Evolutionary conservation across 2,888 invertebrate genomes (phyloP).

Genomic region (Campoplex capitator): DNA sequence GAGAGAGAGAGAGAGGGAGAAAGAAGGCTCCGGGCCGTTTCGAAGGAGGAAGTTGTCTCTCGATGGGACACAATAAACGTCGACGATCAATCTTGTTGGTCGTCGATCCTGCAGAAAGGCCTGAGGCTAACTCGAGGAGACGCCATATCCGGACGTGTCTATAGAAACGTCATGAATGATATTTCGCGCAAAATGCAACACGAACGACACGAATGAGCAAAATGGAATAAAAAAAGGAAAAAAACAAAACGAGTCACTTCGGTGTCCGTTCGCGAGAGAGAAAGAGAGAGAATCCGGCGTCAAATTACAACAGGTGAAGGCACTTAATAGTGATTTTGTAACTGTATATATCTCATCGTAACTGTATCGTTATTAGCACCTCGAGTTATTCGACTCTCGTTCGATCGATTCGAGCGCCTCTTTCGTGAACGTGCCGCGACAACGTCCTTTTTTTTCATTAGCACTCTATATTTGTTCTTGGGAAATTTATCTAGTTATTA

Average conservation of each 20-base stretch:
- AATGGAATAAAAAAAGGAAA: background rate
- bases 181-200: constrained; percentile 11
- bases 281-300: constrained; percentile 5
- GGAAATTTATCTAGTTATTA: background rate
- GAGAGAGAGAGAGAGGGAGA: constrained; percentile 13
- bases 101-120: constrained; percentile 54
- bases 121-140: constrained; percentile 39
- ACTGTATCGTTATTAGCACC: background rate
- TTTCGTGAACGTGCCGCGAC: background rate
- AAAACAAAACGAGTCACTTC: constrained; percentile 6
- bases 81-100: constrained; percentile 59
- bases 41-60: constrained; percentile 45
- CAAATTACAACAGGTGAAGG: constrained; percentile 10
- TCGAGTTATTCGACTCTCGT: constrained; percentile 19
- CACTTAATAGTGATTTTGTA: constrained; percentile 4
- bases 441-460: background rate
- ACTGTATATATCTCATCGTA: constrained; percentile 11
- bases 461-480: too few species aligned
- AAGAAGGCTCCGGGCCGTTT: constrained; percentile 23
- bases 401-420: background rate
- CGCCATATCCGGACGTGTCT: constrained; percentile 23
- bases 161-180: constrained; percentile 35
- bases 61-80: constrained; percentile 50
- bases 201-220: background rate
- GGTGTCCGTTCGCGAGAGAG: background rate